Percentiles rank a stretch among this genome's conserved stretches.
Conservation (phyloP, 2,888 invertebrate species). For the Eubasilissa splendida region DNA sequence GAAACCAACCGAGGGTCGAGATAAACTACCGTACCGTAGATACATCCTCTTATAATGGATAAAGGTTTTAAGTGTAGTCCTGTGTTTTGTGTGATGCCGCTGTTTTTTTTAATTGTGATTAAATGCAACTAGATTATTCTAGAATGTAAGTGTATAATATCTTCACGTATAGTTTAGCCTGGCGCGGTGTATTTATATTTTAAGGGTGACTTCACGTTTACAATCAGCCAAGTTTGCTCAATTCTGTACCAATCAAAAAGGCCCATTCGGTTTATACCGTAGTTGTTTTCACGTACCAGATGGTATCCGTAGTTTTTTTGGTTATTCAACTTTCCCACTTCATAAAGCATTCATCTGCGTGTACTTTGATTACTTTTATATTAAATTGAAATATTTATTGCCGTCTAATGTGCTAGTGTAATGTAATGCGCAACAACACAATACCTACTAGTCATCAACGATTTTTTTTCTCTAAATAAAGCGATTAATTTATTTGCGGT, state of each 20-base stretch:
- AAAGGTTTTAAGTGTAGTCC: conserved; percentile 25
- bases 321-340: background rate
- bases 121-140: background rate
- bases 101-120: conserved; percentile 14
- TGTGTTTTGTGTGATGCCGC: conserved; percentile 1
- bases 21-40: background rate
- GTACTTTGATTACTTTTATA: conserved; percentile 3
- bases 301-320: conserved; percentile 5
- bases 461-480: background rate
- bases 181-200: too few relatives aligned
- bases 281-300: conserved; percentile 4
- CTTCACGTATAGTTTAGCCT: too few relatives aligned
- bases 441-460: background rate
- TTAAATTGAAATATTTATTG: conserved; percentile 21
- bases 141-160: too few relatives aligned
- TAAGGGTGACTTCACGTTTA: too few relatives aligned
- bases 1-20: conserved; percentile 28
- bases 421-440: background rate
- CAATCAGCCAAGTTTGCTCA: too few relatives aligned
- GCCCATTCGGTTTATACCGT: background rate
- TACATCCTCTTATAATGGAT: conserved; percentile 6
- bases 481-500: conserved; percentile 16
- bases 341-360: conserved; percentile 1
- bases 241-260: too few relatives aligned
- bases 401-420: background rate